These are phyloP conservation scores for Synanthedon formicaeformis DNA, from an alignment of 2,888 invertebrate species.

Conservation along the genomic window DNA sequence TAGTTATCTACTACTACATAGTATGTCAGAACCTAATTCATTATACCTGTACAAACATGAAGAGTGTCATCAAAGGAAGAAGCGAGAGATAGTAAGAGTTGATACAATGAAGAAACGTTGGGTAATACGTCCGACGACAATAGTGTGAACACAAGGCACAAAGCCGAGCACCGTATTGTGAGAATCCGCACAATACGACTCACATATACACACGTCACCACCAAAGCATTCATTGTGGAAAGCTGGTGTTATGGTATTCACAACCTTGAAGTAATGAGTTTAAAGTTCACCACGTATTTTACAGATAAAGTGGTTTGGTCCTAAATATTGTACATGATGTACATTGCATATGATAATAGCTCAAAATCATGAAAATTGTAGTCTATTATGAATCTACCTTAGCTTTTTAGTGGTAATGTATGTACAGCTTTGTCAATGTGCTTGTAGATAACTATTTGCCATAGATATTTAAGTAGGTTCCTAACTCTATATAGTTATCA, in stretches of 20 bases:
- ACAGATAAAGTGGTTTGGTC: constrained; percentile 9
- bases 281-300: constrained; percentile 12
- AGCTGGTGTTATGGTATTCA: constrained; percentile 31
- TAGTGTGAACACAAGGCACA: constrained; percentile 59
- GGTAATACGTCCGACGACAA: constrained; percentile 66
- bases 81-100: constrained; percentile 47
- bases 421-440: not conserved
- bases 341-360: constrained; percentile 54
- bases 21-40: not conserved
- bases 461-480: too few relatives aligned
- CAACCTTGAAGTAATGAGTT: constrained; percentile 20
- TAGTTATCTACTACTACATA: too few relatives aligned
- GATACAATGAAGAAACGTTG: constrained; percentile 63
- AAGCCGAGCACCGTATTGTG: constrained; percentile 61
- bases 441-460: too few relatives aligned
- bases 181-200: constrained; percentile 63
- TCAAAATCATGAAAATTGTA: constrained; percentile 43
- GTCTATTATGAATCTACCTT: constrained; percentile 38
- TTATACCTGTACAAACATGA: constrained; percentile 8
- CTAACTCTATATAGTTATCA: too few relatives aligned
- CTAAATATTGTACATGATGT: constrained; percentile 14
- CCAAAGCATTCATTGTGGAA: constrained; percentile 27
- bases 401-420: constrained; percentile 1
- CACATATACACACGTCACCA: constrained; percentile 40
- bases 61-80: constrained; percentile 55